These are phyloP conservation scores for Vidua chalybeata DNA, from an alignment of 2,113 vertebrate species.

Conservation along the genomic window DNA sequence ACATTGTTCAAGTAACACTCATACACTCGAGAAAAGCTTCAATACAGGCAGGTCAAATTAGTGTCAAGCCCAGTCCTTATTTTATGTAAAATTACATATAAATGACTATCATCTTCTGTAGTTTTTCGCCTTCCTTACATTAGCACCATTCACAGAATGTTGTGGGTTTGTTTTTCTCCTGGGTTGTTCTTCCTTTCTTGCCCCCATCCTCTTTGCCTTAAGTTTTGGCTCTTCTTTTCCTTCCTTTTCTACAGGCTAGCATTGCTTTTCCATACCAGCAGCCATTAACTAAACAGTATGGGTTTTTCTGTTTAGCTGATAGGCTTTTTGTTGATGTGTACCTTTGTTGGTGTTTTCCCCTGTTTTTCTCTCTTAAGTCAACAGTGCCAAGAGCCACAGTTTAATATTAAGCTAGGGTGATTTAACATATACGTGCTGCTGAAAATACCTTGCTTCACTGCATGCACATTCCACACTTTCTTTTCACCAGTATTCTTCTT, in stretches of 20 bases:
- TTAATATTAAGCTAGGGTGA: not conserved
- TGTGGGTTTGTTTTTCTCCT: not conserved
- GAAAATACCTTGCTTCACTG: not conserved
- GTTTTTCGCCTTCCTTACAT: not conserved
- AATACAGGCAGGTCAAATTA: not conserved
- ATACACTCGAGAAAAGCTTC: not conserved
- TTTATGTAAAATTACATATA: not conserved
- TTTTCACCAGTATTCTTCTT: not conserved
- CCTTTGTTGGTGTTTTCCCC: not conserved
- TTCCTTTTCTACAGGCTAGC: not conserved
- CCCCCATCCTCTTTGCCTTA: accelerated
- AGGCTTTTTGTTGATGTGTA: not conserved
- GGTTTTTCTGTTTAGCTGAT: not conserved
- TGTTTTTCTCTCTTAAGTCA: not conserved
- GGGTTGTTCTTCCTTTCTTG: not conserved
- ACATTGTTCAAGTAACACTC: not conserved
- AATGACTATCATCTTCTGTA: not conserved
- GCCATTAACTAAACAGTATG: not conserved
- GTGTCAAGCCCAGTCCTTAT: not conserved
- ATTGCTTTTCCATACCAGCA: not conserved
- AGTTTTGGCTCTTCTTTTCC: not conserved
- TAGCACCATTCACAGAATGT: not conserved
- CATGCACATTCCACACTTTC: not conserved
- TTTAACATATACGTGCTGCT: not conserved
- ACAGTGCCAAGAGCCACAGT: not conserved